Evolutionary conservation across 1,140 invertebrate genomes (phyloP), one percentile per base, ranked within the genome.

Genomic region (Ceratina japonica): DNA sequence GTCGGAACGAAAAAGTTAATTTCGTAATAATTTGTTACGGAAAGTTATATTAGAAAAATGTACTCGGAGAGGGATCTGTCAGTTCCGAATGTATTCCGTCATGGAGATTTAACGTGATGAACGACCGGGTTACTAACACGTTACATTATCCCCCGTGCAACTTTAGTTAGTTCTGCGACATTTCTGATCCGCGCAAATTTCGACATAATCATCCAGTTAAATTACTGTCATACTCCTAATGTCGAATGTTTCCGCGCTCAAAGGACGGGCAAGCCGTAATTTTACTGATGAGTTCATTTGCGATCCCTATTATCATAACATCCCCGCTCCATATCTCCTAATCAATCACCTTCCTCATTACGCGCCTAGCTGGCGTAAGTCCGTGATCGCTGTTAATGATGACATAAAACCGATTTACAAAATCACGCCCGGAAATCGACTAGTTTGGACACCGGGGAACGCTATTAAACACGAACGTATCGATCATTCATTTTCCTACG

Each of bases 301-400:
- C 44, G 24, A 3, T 20, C 49, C 20, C 49, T 18, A 52, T 66
- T 66, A 15, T 52, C 49, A 52, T 66, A 66, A 52, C 15, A 54
- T 20, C 20, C 15, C 49, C 22, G 16, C 20, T 22, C 10, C 22
- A 49, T 49, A 31, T 15, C 37, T 22, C 7, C 37, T 51, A 24
- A 72, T 69, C 52, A 69, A 69, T 27, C 27, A 56, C 24, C 20
- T 51, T 27, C 7, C 27, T 54, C 18, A 31, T 69, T 69, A 52
- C 52, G 37, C 31, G 27, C 7, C n/a, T 56, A 54, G 27, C 52
- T 69, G 24, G 15, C 52, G 8, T 69, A 56, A 69, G 18, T 18
- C 13, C 18, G 27, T 54, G 54, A 31, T 3, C n/a, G n/a, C 18
- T 1, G 18, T n/a, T 15, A 13, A 31, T 13, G 18, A 16, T 37